Evolutionary conservation across 2,113 vertebrate genomes (phyloP).

Genomic region (Neomonachus schauinslandi): DNA sequence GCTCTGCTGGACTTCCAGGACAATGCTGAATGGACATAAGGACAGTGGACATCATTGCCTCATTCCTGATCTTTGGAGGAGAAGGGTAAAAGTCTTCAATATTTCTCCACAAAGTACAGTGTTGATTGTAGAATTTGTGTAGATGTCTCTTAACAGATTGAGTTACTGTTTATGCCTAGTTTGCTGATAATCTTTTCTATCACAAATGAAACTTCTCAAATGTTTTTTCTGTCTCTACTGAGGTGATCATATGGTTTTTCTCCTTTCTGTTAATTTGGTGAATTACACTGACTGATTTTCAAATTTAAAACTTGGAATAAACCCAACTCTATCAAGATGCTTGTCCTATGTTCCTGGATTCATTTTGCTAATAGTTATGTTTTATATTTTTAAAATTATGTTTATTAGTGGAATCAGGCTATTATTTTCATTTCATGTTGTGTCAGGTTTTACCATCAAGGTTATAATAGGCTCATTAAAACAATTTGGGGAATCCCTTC

Average conservation of each 20-base stretch:
- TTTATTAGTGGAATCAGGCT: not conserved
- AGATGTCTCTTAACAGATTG: not conserved
- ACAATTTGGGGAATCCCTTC: not conserved
- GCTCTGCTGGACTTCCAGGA: not conserved
- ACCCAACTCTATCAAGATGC: not conserved
- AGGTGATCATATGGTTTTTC: not conserved
- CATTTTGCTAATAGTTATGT: not conserved
- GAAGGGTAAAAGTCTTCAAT: not conserved
- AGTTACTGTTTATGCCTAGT: not conserved
- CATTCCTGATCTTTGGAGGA: not conserved
- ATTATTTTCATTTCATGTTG: not conserved
- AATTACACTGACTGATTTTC: not conserved
- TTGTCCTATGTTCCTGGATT: not conserved
- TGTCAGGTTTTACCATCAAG: not conserved
- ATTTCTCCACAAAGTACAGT: not conserved
- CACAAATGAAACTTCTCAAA: conserved; percentile 7
- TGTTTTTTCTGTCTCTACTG: not conserved
- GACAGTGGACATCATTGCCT: not conserved
- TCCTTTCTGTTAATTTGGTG: not conserved
- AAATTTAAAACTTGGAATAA: not conserved
- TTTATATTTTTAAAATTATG: conserved; percentile 10
- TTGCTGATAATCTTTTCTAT: not conserved
- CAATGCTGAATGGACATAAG: not conserved
- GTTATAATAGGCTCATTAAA: not conserved
- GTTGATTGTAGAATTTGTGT: not conserved